These are phyloP conservation scores for Megalonaias nervosa DNA, from an alignment of 1,140 invertebrate genomes.

Conservation along the genomic window DNA sequence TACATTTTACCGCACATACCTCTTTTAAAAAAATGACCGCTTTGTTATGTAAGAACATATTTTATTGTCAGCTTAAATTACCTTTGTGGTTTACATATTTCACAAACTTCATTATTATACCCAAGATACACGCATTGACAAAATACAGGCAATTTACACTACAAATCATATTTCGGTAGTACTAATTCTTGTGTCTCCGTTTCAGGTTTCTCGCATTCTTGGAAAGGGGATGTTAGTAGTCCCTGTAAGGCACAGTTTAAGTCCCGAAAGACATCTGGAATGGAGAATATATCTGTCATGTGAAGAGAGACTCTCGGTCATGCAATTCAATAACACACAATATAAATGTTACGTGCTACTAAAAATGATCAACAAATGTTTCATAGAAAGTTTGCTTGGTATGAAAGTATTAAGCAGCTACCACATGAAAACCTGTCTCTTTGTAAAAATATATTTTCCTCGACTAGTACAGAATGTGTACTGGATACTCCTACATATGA, in stretches of 20 bases:
- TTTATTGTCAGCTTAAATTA: too few relatives aligned
- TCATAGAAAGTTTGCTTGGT: slow-evolving; percentile 3
- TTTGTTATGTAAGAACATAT: too few relatives aligned
- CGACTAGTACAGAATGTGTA: too few relatives aligned
- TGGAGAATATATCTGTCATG: slow-evolving; percentile 19
- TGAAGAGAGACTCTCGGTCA: slow-evolving; percentile 11
- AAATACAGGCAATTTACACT: too few relatives aligned
- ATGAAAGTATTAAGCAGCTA: not conserved
- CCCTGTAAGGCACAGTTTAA: not conserved
- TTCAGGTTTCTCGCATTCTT: not conserved
- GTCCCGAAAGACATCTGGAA: slow-evolving; percentile 7
- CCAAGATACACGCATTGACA: too few relatives aligned
- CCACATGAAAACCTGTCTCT: slow-evolving; percentile 8
- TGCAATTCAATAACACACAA: slow-evolving; percentile 9
- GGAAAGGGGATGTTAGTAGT: slow-evolving; percentile 1
- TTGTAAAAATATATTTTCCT: not conserved
- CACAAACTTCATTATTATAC: too few relatives aligned
- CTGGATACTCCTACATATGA: too few relatives aligned
- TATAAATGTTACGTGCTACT: slow-evolving; percentile 21
- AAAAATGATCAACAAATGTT: slow-evolving; percentile 14
- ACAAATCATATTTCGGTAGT: too few relatives aligned
- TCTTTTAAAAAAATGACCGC: too few relatives aligned
- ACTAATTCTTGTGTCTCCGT: too few relatives aligned
- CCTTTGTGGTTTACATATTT: too few relatives aligned
- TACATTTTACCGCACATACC: too few relatives aligned